Conservation (phyloP, 2,888 invertebrate species). For the Acrocera orbiculus region DNA sequence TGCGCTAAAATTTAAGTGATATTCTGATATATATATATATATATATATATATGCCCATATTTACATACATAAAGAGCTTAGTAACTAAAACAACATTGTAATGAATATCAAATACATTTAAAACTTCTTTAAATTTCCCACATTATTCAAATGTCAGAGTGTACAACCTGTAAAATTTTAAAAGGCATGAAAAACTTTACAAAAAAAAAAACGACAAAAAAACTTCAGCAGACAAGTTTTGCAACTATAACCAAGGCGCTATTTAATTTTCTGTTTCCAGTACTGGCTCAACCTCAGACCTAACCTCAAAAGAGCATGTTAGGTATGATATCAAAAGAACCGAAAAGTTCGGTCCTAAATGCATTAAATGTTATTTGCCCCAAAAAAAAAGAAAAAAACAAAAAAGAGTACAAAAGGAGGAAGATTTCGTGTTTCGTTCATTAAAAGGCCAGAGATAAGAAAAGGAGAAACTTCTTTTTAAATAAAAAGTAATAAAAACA, state of each 20-base stretch:
- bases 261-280: too few relatives aligned
- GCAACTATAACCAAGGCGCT: too few relatives aligned
- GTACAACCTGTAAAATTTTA: too few relatives aligned
- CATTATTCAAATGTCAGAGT: too few relatives aligned
- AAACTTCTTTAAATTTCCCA: not conserved
- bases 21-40: not conserved
- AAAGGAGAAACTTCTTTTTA: conserved; percentile 3
- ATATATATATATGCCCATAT: not conserved
- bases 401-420: conserved; percentile 8
- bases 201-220: not conserved
- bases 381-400: too few relatives aligned
- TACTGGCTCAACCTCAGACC: too few relatives aligned
- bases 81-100: not conserved
- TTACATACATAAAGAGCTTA: not conserved
- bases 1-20: too few relatives aligned
- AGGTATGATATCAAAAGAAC: conserved; percentile 10
- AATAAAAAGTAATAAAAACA: conserved; percentile 2
- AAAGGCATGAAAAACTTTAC: not conserved
- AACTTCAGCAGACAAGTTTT: too few relatives aligned
- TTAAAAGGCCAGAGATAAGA: conserved; percentile 11
- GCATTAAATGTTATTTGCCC: conserved; percentile 10
- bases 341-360: conserved; percentile 9
- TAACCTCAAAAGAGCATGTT: conserved; percentile 9
- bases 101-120: not conserved
- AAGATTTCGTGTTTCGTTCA: conserved; percentile 15